Conservation (phyloP, 2,797 vertebrate genomes). For the Stomatorhinus walkeri region DNA sequence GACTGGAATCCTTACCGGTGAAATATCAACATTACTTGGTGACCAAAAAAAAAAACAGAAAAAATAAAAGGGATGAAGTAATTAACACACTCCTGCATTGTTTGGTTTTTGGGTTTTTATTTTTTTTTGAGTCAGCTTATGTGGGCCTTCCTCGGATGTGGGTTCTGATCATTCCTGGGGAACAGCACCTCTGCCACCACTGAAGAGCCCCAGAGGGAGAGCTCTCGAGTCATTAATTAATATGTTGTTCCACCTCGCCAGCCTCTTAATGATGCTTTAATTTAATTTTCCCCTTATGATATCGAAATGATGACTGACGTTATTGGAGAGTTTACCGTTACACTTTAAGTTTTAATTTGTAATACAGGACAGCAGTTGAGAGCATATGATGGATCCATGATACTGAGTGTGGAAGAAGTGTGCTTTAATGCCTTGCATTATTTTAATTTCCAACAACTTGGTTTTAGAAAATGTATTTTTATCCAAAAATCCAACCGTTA, state of each 20-base stretch:
- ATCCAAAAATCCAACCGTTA: not conserved
- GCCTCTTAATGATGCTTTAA: not conserved
- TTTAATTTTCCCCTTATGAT: not conserved
- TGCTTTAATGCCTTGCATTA: not conserved
- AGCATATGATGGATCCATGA: not conserved
- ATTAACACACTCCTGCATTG: not conserved
- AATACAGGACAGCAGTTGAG: not conserved
- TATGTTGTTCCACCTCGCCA: not conserved
- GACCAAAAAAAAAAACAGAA: not conserved
- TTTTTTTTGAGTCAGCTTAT: not conserved
- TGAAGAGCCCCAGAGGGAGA: not conserved
- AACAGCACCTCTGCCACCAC: not conserved
- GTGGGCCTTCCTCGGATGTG: not conserved
- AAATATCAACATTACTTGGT: not conserved
- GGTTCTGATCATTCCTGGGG: not conserved
- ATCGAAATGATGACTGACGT: constrained; percentile 6
- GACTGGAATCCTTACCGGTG: not conserved
- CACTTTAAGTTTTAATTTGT: not conserved
- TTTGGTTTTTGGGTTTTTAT: not conserved
- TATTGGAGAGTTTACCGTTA: not conserved
- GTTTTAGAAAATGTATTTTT: not conserved
- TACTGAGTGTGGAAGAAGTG: not conserved
- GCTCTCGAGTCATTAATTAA: not conserved
- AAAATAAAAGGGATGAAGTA: not conserved
- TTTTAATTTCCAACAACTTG: not conserved